phyloP scores from a whole-genome alignment of 2,888 invertebrate species.

The Phymatocera aterrima region DNA sequence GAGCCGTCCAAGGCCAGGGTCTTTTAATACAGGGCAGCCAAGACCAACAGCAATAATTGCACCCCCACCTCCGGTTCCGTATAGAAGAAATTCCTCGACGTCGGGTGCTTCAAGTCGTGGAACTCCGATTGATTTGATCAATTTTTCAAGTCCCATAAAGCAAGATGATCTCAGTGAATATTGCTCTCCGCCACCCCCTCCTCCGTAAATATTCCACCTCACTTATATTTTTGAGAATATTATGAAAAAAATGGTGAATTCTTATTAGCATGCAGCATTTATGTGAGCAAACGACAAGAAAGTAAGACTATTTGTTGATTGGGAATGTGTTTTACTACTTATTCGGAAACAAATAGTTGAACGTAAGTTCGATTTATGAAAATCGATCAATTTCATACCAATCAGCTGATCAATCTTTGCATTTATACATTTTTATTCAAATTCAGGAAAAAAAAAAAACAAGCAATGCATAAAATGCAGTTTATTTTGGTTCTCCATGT shows the following conservation, averaged over 20 bases:
- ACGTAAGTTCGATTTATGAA: neutral
- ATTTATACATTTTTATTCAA: neutral
- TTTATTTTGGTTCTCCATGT: neutral
- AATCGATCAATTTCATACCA: neutral
- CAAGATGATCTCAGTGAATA: constrained; percentile 67
- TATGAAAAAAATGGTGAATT: neutral
- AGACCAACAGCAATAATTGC: constrained; percentile 74
- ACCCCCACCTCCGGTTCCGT: constrained; percentile 74
- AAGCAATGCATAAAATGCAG: no score
- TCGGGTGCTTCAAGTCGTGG: constrained; percentile 61
- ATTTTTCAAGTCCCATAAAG: constrained; percentile 72
- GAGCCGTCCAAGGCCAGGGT: constrained; percentile 79
- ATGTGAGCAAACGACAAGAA: neutral
- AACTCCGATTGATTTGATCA: constrained; percentile 68
- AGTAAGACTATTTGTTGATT: neutral
- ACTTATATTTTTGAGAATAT: constrained; percentile 24
- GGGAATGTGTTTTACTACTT: no score
- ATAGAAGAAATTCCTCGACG: constrained; percentile 71
- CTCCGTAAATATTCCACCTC: constrained; percentile 60
- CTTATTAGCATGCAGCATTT: neutral
- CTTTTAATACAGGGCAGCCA: constrained; percentile 73
- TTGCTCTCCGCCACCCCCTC: constrained; percentile 65
- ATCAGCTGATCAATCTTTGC: neutral
- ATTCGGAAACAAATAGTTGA: no score
- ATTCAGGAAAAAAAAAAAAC: no score